phyloP scores from a whole-genome alignment of 2,113 vertebrate species.

The Alligator mississippiensis region DNA sequence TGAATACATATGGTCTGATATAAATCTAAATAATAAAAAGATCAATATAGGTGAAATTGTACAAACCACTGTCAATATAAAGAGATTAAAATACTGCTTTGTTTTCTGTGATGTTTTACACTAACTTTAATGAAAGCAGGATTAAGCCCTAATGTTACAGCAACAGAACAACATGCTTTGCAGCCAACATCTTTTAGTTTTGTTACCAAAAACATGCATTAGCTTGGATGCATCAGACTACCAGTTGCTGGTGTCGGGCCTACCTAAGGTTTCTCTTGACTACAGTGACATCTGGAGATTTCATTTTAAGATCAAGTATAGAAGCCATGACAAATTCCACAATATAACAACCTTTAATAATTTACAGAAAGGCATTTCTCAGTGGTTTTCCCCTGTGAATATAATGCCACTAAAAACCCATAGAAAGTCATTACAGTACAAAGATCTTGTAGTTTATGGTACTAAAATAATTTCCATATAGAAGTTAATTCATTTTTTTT shows the following conservation, averaged over 20 bases:
- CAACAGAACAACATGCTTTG: not conserved
- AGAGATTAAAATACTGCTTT: not conserved
- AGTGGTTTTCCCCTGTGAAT: conserved; percentile 23
- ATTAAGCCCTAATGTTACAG: not conserved
- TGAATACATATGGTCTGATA: not conserved
- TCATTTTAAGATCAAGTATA: not conserved
- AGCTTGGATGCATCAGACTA: not conserved
- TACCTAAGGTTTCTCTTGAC: not conserved
- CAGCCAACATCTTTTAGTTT: not conserved
- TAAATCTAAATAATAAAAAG: no score
- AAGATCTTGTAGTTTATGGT: not conserved
- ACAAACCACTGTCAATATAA: not conserved
- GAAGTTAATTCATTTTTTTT: conserved; percentile 18
- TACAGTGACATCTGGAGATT: not conserved
- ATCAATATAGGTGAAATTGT: not conserved
- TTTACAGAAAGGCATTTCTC: not conserved
- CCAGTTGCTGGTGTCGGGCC: not conserved
- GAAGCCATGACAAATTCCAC: not conserved
- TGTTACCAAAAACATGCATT: not conserved
- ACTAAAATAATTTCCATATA: conserved; percentile 42
- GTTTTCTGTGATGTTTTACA: not conserved
- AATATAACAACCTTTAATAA: conserved; percentile 53
- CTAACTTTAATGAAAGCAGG: not conserved
- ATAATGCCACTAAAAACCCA: not conserved
- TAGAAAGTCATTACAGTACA: conserved; percentile 12